A percentile compares a stretch with the other conserved stretches of the same genome.
Conservation (phyloP, 2,888 invertebrate genomes). For the Aspidapion aeneum region DNA sequence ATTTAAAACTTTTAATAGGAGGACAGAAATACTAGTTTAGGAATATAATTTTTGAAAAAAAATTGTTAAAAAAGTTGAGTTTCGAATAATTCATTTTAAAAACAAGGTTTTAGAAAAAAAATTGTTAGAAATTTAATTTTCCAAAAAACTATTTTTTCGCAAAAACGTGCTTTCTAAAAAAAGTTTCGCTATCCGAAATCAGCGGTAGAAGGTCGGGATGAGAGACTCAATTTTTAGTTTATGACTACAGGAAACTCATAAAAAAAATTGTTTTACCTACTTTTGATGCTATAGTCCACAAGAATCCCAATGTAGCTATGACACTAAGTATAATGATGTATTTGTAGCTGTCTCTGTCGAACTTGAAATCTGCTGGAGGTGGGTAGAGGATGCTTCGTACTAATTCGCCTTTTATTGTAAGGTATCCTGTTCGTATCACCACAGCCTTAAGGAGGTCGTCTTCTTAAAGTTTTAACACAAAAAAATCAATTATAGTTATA, state of each 20-base stretch:
- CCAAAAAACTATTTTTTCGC: no score
- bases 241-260: no score
- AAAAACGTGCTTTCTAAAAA: conserved; percentile 77
- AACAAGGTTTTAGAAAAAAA: no score
- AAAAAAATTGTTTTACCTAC: no score
- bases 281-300: conserved; percentile 86
- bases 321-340: conserved; percentile 78
- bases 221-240: no score
- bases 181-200: conserved; percentile 91
- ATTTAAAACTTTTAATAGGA: no score
- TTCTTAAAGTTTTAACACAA: conserved; percentile 11
- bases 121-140: no score
- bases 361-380: conserved; percentile 94
- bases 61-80: no score
- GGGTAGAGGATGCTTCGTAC: conserved; percentile 94
- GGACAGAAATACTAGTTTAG: no score
- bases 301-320: conserved; percentile 77
- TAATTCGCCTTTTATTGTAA: conserved; percentile 82
- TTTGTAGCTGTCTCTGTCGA: conserved; percentile 90
- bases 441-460: conserved; percentile 52
- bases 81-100: no score
- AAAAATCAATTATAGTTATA: no score
- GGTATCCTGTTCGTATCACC: conserved; percentile 82
- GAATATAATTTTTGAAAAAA: no score
- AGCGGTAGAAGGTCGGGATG: conserved; percentile 95